Conservation (phyloP, 2,113 vertebrate genomes). For the Bucco capensis region DNA sequence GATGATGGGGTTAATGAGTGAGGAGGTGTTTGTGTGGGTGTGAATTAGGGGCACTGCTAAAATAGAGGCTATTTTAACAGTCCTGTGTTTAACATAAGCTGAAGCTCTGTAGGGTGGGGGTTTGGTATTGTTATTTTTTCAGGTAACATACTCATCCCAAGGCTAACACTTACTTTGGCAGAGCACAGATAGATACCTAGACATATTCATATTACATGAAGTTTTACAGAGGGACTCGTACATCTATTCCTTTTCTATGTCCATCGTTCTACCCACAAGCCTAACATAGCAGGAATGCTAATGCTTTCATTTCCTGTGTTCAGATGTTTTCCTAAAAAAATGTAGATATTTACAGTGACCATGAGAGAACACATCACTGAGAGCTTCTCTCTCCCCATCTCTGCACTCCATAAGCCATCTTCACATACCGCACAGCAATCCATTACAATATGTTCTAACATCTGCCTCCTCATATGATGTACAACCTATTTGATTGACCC, state of each 20-base stretch:
- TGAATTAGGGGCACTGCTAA: slow-evolving; percentile 37
- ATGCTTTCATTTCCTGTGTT: background rate
- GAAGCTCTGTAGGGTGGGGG: background rate
- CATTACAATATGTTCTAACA: slow-evolving; percentile 91
- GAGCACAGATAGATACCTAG: background rate
- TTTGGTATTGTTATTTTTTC: background rate
- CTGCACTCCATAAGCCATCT: slow-evolving; percentile 68
- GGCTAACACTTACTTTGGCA: slow-evolving; percentile 16
- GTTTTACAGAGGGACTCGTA: background rate
- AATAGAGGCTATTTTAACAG: slow-evolving; percentile 35
- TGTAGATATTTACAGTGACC: background rate
- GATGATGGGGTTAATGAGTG: background rate
- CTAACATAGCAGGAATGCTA: background rate
- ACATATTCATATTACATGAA: background rate
- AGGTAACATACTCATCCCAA: slow-evolving; percentile 39
- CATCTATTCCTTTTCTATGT: background rate
- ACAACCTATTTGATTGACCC: slow-evolving; percentile 82
- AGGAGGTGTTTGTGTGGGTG: slow-evolving; percentile 25
- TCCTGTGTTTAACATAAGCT: slow-evolving; percentile 41
- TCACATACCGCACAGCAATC: slow-evolving; percentile 76
- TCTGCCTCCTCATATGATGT: slow-evolving; percentile 91
- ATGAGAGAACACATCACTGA: slow-evolving; percentile 4
- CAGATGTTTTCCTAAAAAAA: slow-evolving; percentile 30
- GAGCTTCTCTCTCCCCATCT: slow-evolving; percentile 19
- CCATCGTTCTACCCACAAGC: background rate